Conservation (phyloP, 2,888 invertebrate species). For the Diarsia dahlii region DNA sequence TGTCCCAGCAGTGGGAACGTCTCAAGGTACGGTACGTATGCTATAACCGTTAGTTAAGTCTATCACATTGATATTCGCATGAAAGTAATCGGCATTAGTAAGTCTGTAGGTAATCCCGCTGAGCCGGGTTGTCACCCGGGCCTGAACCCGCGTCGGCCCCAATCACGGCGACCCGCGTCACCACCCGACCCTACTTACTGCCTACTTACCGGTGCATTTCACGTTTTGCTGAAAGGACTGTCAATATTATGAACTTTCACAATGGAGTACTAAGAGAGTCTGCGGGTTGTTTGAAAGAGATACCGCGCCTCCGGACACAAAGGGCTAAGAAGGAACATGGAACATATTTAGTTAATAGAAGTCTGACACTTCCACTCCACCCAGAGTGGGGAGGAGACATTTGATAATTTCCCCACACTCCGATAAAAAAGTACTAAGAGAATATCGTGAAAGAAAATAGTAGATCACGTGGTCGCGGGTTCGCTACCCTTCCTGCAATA, state of each 20-base stretch:
- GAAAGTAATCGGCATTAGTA: constrained; percentile 54
- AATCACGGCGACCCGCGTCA: constrained; percentile 64
- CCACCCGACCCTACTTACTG: constrained; percentile 47
- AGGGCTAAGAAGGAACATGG: too few species aligned
- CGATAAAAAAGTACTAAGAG: not conserved
- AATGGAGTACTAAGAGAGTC: constrained; percentile 8
- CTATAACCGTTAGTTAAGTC: constrained; percentile 14
- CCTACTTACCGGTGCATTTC: constrained; percentile 49
- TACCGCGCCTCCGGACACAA: too few species aligned
- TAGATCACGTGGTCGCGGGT: not conserved
- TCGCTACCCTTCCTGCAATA: not conserved
- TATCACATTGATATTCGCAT: constrained; percentile 37
- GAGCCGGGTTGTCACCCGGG: constrained; percentile 57
- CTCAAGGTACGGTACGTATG: not conserved
- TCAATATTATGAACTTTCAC: constrained; percentile 33
- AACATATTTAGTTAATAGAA: too few species aligned
- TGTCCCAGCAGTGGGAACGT: too few species aligned
- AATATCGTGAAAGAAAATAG: constrained; percentile 1
- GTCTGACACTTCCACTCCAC: too few species aligned
- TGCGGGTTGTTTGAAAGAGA: too few species aligned
- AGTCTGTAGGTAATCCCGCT: constrained; percentile 55
- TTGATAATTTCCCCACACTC: too few species aligned
- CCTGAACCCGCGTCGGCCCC: constrained; percentile 53
- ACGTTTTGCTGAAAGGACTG: constrained; percentile 44
- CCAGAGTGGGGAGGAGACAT: too few species aligned